A percentile compares a stretch with the other conserved stretches of the same genome.
Evolutionary conservation across 2,113 vertebrate species (phyloP).

Genomic region (Plecotus auritus): DNA sequence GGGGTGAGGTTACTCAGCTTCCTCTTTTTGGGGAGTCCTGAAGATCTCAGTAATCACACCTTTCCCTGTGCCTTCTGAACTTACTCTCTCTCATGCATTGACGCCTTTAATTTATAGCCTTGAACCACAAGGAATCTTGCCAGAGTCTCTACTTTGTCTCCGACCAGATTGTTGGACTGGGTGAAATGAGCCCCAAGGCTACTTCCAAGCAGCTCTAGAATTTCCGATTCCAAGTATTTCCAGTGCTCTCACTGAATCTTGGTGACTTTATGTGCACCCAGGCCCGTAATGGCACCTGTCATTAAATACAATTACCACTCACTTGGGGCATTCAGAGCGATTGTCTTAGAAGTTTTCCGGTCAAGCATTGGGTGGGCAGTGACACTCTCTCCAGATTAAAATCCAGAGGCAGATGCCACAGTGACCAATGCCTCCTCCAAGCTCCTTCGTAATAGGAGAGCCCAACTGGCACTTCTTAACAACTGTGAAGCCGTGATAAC

Average conservation of each 20-base stretch:
- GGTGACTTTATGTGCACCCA: neutral
- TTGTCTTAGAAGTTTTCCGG: neutral
- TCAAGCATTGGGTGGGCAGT: neutral
- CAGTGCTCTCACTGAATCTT: neutral
- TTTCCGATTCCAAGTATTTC: neutral
- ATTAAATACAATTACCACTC: neutral
- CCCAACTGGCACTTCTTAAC: conserved; percentile 30
- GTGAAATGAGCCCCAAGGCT: neutral
- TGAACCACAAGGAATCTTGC: neutral
- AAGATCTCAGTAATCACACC: neutral
- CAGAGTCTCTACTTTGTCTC: neutral
- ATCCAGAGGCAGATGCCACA: neutral
- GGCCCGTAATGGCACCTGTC: too few species aligned
- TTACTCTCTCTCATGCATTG: neutral
- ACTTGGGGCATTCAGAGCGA: neutral
- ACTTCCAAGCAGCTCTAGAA: neutral
- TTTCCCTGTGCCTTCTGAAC: neutral
- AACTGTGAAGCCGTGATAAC: conserved; percentile 57
- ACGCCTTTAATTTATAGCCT: neutral
- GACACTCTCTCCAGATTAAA: neutral
- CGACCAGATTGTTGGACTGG: neutral
- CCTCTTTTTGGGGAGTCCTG: neutral
- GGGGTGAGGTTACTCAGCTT: neutral
- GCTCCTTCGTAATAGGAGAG: neutral
- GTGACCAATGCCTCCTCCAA: neutral